A percentile compares a stretch with the other conserved stretches of the same genome.
Evolutionary conservation across 1,140 invertebrate genomes (phyloP).

Genomic region (Plutomurus gul): DNA sequence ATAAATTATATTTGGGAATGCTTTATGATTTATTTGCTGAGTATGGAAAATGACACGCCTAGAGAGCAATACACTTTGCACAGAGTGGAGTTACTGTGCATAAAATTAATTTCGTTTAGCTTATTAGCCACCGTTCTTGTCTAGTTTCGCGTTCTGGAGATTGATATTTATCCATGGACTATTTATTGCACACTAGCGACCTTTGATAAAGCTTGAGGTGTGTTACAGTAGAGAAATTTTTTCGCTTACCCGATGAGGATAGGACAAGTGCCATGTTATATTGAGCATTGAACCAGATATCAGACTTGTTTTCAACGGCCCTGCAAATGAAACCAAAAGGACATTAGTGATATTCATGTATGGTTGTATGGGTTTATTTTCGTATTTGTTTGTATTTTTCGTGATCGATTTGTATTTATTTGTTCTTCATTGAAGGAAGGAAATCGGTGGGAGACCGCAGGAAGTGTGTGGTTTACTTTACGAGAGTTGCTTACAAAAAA

Average conservation of each 20-base stretch:
- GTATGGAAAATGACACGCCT: background rate
- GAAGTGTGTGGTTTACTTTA: no score
- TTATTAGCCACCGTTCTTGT: no score
- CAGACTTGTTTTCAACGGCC: conserved; percentile 77
- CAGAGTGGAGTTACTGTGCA: background rate
- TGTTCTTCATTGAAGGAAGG: no score
- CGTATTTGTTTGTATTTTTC: no score
- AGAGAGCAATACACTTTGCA: background rate
- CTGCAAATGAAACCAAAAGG: conserved; percentile 63
- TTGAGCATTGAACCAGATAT: conserved; percentile 81
- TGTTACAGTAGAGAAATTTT: background rate
- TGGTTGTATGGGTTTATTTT: background rate
- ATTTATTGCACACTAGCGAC: background rate
- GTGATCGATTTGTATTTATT: no score
- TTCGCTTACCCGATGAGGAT: conserved; percentile 83
- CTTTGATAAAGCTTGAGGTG: background rate
- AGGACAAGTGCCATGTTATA: conserved; percentile 90
- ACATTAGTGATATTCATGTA: background rate
- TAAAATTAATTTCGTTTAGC: background rate
- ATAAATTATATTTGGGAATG: background rate
- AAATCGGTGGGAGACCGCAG: no score
- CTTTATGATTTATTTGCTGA: background rate
- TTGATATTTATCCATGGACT: background rate
- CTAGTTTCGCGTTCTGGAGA: background rate
- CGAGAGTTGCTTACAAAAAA: no score